phyloP scores from a whole-genome alignment of 2,797 vertebrate genomes.

The Hydrolagus colliei region DNA sequence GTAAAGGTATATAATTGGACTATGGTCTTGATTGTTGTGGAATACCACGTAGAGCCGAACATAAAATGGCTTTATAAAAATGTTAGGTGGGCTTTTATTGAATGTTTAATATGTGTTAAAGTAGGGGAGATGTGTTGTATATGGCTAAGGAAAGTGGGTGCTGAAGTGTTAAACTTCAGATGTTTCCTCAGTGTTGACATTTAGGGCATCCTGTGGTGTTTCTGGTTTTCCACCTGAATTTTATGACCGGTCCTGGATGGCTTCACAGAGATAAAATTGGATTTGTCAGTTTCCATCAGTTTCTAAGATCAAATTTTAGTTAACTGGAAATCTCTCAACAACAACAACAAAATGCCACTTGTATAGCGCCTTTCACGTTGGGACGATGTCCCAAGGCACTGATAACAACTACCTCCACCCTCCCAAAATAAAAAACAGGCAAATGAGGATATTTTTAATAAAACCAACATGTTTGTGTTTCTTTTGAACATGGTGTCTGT shows the following conservation, averaged over 20 bases:
- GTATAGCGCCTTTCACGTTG: too few species aligned
- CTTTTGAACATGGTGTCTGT: not conserved
- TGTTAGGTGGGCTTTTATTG: not conserved
- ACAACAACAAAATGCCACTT: not conserved
- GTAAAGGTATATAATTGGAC: too few species aligned
- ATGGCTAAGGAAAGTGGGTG: not conserved
- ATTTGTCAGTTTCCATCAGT: constrained; percentile 17
- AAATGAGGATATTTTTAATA: not conserved
- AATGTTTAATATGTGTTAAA: constrained; percentile 16
- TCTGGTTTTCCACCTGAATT: constrained; percentile 21
- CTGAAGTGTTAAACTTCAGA: constrained; percentile 24
- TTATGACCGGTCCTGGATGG: constrained; percentile 7
- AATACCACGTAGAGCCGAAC: not conserved
- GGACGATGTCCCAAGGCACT: too few species aligned
- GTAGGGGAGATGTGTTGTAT: not conserved
- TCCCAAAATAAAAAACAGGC: not conserved
- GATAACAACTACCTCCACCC: not conserved
- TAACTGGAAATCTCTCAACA: constrained; percentile 3
- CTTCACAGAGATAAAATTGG: constrained; percentile 25
- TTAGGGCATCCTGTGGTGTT: constrained; percentile 7
- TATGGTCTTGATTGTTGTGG: not conserved
- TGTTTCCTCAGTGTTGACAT: constrained; percentile 18
- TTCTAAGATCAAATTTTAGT: constrained; percentile 12
- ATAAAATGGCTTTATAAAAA: constrained; percentile 14
- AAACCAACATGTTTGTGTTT: not conserved